Evolutionary conservation across 2,797 vertebrate genomes (phyloP).

Genomic region (Selene dorsalis): DNA sequence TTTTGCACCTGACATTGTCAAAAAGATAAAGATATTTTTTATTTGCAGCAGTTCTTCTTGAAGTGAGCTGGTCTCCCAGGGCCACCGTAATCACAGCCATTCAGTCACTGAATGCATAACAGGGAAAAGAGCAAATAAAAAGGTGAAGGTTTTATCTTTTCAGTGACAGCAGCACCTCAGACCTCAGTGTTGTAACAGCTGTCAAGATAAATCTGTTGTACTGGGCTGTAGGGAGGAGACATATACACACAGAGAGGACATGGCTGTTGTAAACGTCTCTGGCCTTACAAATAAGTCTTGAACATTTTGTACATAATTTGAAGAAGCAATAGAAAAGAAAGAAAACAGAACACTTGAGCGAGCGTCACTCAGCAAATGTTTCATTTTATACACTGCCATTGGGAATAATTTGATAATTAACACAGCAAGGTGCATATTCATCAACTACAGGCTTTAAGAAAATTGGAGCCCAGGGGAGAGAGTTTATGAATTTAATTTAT

Average conservation of each 20-base stretch:
- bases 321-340: constrained; percentile 10
- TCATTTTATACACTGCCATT: background rate
- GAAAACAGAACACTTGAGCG: constrained; percentile 1
- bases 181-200: background rate
- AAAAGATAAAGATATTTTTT: no score
- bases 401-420: constrained; percentile 16
- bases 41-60: no score
- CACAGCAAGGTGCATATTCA: constrained; percentile 9
- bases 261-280: background rate
- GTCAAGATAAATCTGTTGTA: constrained; percentile 1
- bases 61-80: no score
- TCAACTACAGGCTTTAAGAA: constrained; percentile 15
- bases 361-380: background rate
- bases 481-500: constrained; percentile 26
- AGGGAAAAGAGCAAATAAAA: constrained; percentile 5
- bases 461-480: constrained; percentile 23
- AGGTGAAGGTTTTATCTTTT: constrained; percentile 7
- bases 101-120: background rate
- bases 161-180: background rate
- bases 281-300: no score
- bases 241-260: constrained; percentile 3
- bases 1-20: no score
- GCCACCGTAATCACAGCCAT: background rate
- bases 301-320: constrained; percentile 2
- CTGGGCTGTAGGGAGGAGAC: constrained; percentile 1